Evolutionary conservation across 2,797 vertebrate genomes (phyloP).

Genomic region (Amniataba percoides): DNA sequence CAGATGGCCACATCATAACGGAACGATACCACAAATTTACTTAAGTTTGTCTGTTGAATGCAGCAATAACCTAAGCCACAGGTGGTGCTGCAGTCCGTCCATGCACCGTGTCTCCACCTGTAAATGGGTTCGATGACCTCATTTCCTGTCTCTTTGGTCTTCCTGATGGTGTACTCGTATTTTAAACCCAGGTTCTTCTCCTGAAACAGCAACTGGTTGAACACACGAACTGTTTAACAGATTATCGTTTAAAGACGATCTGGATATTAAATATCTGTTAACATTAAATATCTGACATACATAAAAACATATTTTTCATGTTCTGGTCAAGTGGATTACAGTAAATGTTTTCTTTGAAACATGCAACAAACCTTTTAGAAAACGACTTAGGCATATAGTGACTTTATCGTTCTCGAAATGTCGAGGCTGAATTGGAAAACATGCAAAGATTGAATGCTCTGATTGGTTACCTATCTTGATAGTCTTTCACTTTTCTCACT

Average conservation of each 20-base stretch:
- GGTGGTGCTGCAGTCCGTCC: conserved; percentile 94
- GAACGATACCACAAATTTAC: not conserved
- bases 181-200: conserved; percentile 93
- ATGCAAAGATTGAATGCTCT: not conserved
- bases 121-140: conserved; percentile 88
- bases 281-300: not conserved
- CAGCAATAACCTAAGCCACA: conserved; percentile 90
- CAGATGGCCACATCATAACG: not conserved
- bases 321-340: not conserved
- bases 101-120: conserved; percentile 92
- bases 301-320: not conserved
- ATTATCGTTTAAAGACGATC: not conserved
- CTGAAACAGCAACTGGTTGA: conserved; percentile 92
- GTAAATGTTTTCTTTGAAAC: not conserved
- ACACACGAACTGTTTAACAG: not conserved
- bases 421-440: not conserved
- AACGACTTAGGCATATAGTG: not conserved
- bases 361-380: not conserved
- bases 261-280: not conserved
- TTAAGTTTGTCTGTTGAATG: not conserved
- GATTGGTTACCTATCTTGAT: not conserved
- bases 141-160: conserved; percentile 86
- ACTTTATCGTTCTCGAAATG: not conserved
- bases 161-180: conserved; percentile 92
- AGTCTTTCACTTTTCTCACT: not conserved